Base-by-base conservation (phyloP, 2,888 invertebrate genomes). In the Phalangium opilio region DNA sequence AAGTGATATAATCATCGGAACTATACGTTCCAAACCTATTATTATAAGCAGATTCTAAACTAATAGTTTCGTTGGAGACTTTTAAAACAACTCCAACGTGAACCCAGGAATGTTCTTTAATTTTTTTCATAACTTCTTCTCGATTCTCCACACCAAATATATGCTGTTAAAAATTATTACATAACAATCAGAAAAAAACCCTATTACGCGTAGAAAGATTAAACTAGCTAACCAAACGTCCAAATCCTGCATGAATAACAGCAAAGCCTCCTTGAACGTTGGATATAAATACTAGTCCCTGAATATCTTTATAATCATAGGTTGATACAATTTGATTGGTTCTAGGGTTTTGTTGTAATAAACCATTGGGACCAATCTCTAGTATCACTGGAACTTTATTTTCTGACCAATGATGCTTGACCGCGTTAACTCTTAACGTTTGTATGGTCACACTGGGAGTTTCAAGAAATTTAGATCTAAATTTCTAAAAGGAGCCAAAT, bases 381-480 rank as follows among this genome's bases (percentile, higher is more conserved):
- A 98, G 69, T 19, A 84, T 77, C 15, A 89, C 77, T 1, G 90
- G 87, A 38, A 91, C 72, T 52, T 84, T 76, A 33, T 82, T 83
- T 45, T 91, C 91, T 41, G 91, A 89, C 95, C 96, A 98, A 62
- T 95, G 93, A 63, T 87, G 82, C 69, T 98, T 96, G 67, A 83
- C 86, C 4, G 85, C 87, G 68, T 83, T 81, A 7, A 27, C 27
- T 27, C 27, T 27, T 42, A 19, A 27, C 50, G 57, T 56, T 57
- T 65, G 65, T 58, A 61, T 60, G 41, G 56, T 49, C 12, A 54
- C 55, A 41, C 55, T 56, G 41, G 57, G 55, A 15, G 59, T 58
- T 49, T 66, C 66, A 27, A 64, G 63, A 61, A 67, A 67, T 44
- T 60, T 58, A 49, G 60, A 57, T 43, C 63, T 54, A 55, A 64